phyloP scores from a whole-genome alignment of 2,113 vertebrate genomes.

The Acrocephalus kingi region DNA sequence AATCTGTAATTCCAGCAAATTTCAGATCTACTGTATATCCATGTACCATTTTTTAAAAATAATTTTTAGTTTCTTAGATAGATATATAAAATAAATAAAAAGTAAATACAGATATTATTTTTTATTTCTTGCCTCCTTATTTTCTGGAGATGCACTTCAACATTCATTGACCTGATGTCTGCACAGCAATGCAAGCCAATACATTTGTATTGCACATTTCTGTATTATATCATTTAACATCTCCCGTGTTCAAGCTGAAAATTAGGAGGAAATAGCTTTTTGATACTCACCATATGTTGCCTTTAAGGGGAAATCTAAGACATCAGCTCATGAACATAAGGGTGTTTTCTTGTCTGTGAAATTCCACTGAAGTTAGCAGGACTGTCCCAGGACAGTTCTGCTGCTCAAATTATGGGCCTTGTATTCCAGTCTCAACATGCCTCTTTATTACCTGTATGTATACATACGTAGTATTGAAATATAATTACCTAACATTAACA shows the following conservation, averaged over 20 bases:
- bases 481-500: background rate
- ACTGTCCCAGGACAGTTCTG: background rate
- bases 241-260: background rate
- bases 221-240: background rate
- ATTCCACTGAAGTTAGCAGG: background rate
- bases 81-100: too few species aligned
- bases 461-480: background rate
- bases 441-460: background rate
- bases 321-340: background rate
- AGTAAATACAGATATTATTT: background rate
- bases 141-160: background rate
- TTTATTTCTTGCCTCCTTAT: background rate
- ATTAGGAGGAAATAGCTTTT: background rate
- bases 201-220: background rate
- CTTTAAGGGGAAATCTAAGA: background rate
- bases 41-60: background rate
- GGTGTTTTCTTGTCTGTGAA: background rate
- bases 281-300: background rate
- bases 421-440: background rate
- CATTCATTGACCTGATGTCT: background rate
- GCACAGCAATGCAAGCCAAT: background rate
- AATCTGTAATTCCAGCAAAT: background rate
- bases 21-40: background rate
- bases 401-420: background rate
- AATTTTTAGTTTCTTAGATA: background rate